Evolutionary conservation across 2,888 invertebrate species (phyloP), one percentile per base, ranked within the genome.

Genomic region (Plebejus argus): DNA sequence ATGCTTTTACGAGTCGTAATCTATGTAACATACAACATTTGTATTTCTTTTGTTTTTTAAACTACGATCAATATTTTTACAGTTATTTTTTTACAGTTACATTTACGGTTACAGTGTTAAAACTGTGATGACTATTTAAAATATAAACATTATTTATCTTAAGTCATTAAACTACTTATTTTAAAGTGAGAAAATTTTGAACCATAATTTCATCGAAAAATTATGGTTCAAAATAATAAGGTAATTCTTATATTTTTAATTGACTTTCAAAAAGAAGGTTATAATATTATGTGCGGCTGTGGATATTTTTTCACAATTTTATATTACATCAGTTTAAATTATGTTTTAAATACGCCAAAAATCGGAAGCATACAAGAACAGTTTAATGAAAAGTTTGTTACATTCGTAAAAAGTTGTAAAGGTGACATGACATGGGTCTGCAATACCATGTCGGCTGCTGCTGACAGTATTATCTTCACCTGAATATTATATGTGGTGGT

Each of bases 361-460:
- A 58, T 58, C 6, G 15, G 70, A 12, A 23, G 12, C 70, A 39
- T 3, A 39, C 70, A 70, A 7, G n/a, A 15, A 4, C 35, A 0
- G 1, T 28, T 70, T 70, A 8, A 8, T 35, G n/a, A 39, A 71
- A 20, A 35, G 71, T 28, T 39, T 8, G 35, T 39, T 12, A 71
- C 12, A 71, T 71, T 39, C 5, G 20, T 15, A 71, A 39, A 35
- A 39, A 39, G 71, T 20, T 71, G 35, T 39, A 71, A 71, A 71
- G 71, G n/a, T 71, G 71, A 39, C 33, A 35, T 70, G 70, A 70
- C 71, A 39, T n/a, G 71, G 71, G 35, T 71, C 35, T 71, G 35
- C 39, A 71, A 71, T 71, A 39, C 39, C 39, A n/a, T n/a, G 35
- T 33, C 35, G 71, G 18, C n/a, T 71, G 71, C 28, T 18, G 35